These are phyloP conservation scores for Burhinus bistriatus DNA, from an alignment of 2,113 vertebrate species.

Conservation along the genomic window DNA sequence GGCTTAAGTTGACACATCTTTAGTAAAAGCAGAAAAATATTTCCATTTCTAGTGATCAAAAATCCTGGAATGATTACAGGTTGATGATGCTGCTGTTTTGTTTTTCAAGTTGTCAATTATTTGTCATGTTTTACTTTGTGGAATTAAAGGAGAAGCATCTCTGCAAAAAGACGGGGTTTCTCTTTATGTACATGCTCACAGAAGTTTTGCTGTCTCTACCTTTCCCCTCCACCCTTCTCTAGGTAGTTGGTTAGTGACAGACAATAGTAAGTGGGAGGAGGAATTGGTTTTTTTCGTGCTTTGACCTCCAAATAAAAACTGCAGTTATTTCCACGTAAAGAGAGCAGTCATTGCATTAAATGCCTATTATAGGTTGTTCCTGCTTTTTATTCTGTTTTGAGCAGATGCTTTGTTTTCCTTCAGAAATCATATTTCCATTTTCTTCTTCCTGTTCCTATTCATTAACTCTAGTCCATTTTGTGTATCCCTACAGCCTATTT, in stretches of 20 bases:
- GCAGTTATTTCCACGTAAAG: not conserved
- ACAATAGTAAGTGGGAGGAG: not conserved
- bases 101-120: not conserved
- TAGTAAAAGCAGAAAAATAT: not conserved
- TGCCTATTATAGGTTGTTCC: not conserved
- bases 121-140: not conserved
- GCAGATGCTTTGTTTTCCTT: constrained; percentile 1
- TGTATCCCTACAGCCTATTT: not conserved
- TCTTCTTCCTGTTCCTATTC: not conserved
- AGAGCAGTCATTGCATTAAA: not conserved
- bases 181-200: not conserved
- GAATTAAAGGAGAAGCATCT: not conserved
- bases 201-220: not conserved
- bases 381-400: not conserved
- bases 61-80: not conserved
- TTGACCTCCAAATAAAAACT: not conserved
- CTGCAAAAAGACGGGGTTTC: not conserved
- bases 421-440: not conserved
- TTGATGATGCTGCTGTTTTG: not conserved
- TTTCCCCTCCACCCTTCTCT: not conserved
- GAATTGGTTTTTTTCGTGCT: not conserved
- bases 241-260: not conserved
- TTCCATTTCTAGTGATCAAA: not conserved
- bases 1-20: not conserved
- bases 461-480: not conserved